Conservation (phyloP, 2,888 invertebrate species). For the Falcaria lacertinaria region DNA sequence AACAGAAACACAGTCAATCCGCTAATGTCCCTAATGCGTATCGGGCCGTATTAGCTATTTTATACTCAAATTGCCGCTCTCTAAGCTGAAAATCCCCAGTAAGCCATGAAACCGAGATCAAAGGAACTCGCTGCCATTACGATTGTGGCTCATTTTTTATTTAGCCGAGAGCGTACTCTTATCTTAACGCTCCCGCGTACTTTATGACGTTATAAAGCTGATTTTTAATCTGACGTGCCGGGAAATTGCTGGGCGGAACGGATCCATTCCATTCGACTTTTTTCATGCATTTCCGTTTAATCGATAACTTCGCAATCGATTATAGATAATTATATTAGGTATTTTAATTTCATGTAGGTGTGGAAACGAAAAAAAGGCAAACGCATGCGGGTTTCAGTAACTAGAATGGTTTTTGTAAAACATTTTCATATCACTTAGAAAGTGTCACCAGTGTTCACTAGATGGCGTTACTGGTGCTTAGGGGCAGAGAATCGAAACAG, state of each 20-base stretch:
- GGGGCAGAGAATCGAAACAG: too few species aligned
- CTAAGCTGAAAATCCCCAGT: slow-evolving; percentile 67
- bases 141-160: slow-evolving; percentile 80
- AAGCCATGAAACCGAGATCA: slow-evolving; percentile 78
- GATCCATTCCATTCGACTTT: slow-evolving; percentile 38
- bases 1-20: slow-evolving; percentile 46
- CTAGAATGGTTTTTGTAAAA: too few species aligned
- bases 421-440: too few species aligned
- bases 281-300: slow-evolving; percentile 2
- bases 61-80: slow-evolving; percentile 70
- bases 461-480: too few species aligned
- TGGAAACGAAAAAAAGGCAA: too few species aligned
- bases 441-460: too few species aligned
- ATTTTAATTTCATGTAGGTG: too few species aligned
- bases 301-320: background rate
- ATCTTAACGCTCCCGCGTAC: slow-evolving; percentile 69
- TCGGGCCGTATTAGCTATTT: slow-evolving; percentile 66
- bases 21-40: slow-evolving; percentile 71
- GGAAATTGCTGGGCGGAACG: slow-evolving; percentile 47
- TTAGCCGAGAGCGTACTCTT: slow-evolving; percentile 67
- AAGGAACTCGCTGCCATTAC: slow-evolving; percentile 70
- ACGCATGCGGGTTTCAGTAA: too few species aligned
- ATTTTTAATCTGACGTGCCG: slow-evolving; percentile 75
- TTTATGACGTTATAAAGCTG: slow-evolving; percentile 79
- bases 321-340: too few species aligned